These are phyloP conservation scores for Epistrophe grossulariae DNA, from an alignment of 2,888 invertebrate genomes.

Conservation along the genomic window DNA sequence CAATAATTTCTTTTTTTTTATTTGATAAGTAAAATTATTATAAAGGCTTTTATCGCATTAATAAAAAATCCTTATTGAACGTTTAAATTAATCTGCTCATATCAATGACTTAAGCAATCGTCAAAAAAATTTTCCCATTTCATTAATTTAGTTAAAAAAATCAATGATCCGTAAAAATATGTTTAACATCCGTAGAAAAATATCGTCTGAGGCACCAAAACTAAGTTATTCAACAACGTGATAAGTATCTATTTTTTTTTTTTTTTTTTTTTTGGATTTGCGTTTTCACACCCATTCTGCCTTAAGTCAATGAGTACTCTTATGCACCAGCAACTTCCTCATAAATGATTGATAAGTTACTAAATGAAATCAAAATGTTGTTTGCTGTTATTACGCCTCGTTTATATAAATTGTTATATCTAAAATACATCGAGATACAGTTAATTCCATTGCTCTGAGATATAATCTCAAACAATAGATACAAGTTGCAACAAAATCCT, in stretches of 20 bases:
- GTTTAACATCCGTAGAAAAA: neutral
- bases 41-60: no score
- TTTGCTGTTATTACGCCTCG: neutral
- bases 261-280: neutral
- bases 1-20: no score
- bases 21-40: no score
- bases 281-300: neutral
- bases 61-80: no score
- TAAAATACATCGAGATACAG: neutral
- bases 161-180: neutral
- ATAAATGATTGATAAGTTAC: constrained; percentile 18
- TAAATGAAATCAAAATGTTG: neutral
- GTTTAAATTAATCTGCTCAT: no score
- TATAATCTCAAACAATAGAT: neutral
- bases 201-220: neutral
- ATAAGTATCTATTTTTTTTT: neutral
- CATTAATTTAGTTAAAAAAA: neutral
- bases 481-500: neutral
- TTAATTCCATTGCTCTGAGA: neutral
- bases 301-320: neutral
- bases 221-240: constrained; percentile 8
- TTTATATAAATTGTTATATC: neutral
- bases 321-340: constrained; percentile 21
- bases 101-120: no score
- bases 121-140: no score